Evolutionary conservation across 2,113 vertebrate species (phyloP).

Genomic region (Spea multiplicata): DNA sequence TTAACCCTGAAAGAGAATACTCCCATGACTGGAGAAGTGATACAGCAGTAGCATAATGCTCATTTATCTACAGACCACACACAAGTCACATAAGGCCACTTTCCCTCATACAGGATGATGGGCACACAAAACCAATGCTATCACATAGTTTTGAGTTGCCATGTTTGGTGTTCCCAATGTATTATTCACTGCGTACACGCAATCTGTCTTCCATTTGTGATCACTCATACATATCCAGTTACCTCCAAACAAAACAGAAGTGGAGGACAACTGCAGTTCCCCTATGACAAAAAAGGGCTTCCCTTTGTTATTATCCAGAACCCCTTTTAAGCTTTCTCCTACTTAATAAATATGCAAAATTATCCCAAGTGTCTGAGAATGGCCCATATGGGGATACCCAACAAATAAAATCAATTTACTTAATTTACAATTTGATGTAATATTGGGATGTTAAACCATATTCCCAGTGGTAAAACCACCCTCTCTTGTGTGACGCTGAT

Average conservation of each 20-base stretch:
- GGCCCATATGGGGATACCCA: not conserved
- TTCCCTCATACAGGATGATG: conserved; percentile 12
- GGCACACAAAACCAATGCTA: conserved; percentile 10
- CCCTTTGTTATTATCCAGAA: not conserved
- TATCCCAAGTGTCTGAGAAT: conserved; percentile 29
- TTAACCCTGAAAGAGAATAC: conserved; percentile 45
- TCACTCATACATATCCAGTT: not conserved
- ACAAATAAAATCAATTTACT: too few relatives aligned
- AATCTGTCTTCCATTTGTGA: conserved; percentile 7
- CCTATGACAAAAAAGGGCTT: not conserved
- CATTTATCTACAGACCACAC: conserved; percentile 8
- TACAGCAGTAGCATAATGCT: conserved; percentile 16
- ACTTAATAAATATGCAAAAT: conserved; percentile 21
- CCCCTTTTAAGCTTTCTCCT: not conserved
- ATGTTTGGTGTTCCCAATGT: conserved; percentile 11
- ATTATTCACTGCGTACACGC: conserved; percentile 10
- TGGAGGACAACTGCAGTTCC: not conserved
- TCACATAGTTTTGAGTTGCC: not conserved
- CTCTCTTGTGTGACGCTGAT: too few relatives aligned
- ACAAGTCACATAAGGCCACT: conserved; percentile 43
- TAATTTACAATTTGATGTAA: too few relatives aligned
- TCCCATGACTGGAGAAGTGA: conserved; percentile 16
- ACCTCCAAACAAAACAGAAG: not conserved
- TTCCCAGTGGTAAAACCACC: too few relatives aligned
- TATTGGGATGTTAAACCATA: too few relatives aligned